Conservation (phyloP, 2,888 invertebrate species). For the Pyrrhosoma nymphula region DNA sequence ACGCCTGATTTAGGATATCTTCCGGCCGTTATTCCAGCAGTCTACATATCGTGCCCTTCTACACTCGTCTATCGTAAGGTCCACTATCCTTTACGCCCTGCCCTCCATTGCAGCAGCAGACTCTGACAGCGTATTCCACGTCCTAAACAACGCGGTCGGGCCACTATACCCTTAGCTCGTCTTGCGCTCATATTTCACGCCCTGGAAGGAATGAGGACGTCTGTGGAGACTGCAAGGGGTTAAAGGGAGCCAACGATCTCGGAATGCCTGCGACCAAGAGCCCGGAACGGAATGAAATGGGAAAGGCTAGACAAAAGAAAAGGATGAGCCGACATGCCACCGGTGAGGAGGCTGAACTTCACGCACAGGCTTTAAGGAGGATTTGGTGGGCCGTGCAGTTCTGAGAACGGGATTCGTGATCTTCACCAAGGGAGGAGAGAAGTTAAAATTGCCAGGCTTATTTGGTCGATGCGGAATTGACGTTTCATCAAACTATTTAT, state of each 20-base stretch:
- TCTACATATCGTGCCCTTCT: too few relatives aligned
- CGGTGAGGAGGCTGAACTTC: not conserved
- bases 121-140: too few relatives aligned
- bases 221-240: not conserved
- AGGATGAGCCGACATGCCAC: not conserved
- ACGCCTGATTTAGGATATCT: too few relatives aligned
- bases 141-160: not conserved
- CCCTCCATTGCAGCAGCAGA: too few relatives aligned
- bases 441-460: too few relatives aligned
- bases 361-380: not conserved
- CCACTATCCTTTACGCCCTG: too few relatives aligned
- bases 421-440: too few relatives aligned
- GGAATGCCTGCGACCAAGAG: conserved; percentile 41
- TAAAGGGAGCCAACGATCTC: conserved; percentile 16
- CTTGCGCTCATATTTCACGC: conserved; percentile 10
- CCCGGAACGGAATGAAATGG: conserved; percentile 28
- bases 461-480: too few relatives aligned
- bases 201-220: not conserved
- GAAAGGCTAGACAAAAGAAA: not conserved
- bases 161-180: not conserved
- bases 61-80: too few relatives aligned
- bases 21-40: too few relatives aligned
- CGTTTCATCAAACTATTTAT: too few relatives aligned
- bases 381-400: not conserved
- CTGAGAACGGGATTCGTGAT: not conserved